These are phyloP conservation scores for Procavia capensis DNA, from an alignment of 2,113 vertebrate species.

Conservation along the genomic window DNA sequence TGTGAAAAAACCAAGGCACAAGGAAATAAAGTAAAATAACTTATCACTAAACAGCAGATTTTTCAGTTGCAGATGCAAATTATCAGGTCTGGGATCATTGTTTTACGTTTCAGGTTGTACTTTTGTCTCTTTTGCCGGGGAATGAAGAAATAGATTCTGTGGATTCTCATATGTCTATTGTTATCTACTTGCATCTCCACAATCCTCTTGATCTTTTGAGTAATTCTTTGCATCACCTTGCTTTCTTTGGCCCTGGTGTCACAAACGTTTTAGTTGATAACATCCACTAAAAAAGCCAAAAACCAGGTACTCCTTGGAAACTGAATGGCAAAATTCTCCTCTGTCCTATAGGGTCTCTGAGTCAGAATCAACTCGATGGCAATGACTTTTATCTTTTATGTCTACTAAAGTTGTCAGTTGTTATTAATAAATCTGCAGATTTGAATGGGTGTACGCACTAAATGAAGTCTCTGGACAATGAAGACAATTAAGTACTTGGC, in stretches of 20 bases:
- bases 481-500: no score
- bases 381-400: no score
- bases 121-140: background rate
- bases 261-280: slow-evolving; percentile 31
- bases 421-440: background rate
- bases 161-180: background rate
- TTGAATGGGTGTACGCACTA: background rate
- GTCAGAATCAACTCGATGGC: no score
- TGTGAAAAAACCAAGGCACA: background rate
- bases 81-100: background rate
- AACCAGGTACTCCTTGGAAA: no score
- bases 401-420: background rate
- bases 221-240: background rate
- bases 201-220: background rate
- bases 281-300: no score
- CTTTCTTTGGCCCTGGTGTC: slow-evolving; percentile 7
- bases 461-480: no score
- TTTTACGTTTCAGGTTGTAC: background rate
- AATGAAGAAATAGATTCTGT: background rate
- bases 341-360: no score
- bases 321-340: no score
- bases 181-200: background rate
- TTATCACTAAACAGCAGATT: background rate
- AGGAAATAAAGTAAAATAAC: slow-evolving; percentile 7
- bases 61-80: background rate